Base-by-base conservation (phyloP, 2,797 vertebrate species). In the Falco rusticolus region DNA sequence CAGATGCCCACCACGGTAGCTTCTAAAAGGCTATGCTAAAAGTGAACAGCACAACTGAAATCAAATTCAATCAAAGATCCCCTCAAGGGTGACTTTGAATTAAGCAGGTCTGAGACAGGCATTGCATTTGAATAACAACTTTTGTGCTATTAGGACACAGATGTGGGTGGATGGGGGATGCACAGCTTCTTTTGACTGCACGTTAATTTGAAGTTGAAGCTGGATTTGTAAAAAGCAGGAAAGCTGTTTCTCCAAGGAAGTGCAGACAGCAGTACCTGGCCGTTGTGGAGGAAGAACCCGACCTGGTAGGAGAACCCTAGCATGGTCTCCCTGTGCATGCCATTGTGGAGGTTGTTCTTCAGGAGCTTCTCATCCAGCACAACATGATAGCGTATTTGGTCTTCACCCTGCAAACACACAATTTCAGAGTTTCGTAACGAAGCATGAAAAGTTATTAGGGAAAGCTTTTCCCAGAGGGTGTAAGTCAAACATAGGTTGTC, bases 321-420 rank as follows among this genome's bases (percentile, higher is more conserved):
- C 99, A 99, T 98, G 24, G 99, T 99, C 70, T 98, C 97, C 69
- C 98, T 98, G 97, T 99, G 99, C 94, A 99, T 98, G 76, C 99
- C 99, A 0, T 97, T 94, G 97, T 97, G 98, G 76, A 99, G 97
- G 84, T 98, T 97, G 0, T 98, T 98, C 96, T 97, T 98, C 93
- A 98, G 94, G 51, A 99, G 97, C 45, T 98, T 98, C 96, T 99
- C 97, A 5, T 96, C 97, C 47, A 98, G 70, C 77, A 99, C 87
- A 70, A 99, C 65, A 0, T 99, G 99, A 83, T 99, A 99, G 59
- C 91, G 98, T 8, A 99, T 98, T 6, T 97, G 91, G 24, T 98
- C 98, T 54, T 98, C 96, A 13, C 98, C 98, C 99, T 99, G 97
- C 33, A 91, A 64, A 84, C 21, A 60, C 9, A n/a, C 5, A 5